Conservation (phyloP, 2,797 vertebrate species). For the Lithobates sylvaticus region DNA sequence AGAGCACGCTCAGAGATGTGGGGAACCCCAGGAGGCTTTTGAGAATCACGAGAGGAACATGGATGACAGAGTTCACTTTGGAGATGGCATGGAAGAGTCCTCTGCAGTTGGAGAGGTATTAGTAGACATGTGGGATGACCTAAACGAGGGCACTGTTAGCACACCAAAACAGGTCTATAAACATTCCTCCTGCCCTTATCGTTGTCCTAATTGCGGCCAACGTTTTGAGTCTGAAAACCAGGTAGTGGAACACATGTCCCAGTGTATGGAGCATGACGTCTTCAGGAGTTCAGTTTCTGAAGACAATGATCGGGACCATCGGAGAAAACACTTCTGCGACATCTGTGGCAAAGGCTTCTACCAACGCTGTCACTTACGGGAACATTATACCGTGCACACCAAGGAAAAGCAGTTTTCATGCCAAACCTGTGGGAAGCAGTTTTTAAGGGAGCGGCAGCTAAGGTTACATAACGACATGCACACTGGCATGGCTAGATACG, state of each 20-base stretch:
- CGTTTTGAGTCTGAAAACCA: conserved; percentile 89
- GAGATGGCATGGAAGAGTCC: conserved; percentile 80
- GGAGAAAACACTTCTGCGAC: conserved; percentile 96
- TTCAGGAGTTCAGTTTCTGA: conserved; percentile 86
- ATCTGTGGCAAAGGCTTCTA: conserved; percentile 98
- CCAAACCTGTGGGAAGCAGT: conserved; percentile 97
- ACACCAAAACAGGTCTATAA: conserved; percentile 80
- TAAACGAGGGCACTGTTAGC: conserved; percentile 76
- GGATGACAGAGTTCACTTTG: conserved; percentile 85
- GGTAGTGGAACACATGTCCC: conserved; percentile 89
- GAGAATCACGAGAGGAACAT: conserved; percentile 83
- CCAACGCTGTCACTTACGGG: conserved; percentile 96
- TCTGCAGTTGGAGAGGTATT: conserved; percentile 82
- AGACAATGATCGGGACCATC: conserved; percentile 89
- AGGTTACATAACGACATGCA: conserved; percentile 99
- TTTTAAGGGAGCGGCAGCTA: conserved; percentile 94
- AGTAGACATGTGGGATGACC: conserved; percentile 81
- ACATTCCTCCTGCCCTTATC: conserved; percentile 83
- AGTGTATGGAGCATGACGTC: conserved; percentile 90
- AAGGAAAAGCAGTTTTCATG: conserved; percentile 99
- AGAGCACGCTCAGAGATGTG: conserved; percentile 94
- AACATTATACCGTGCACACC: conserved; percentile 99
- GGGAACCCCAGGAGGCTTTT: conserved; percentile 87
- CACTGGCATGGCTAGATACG: conserved; percentile 96
- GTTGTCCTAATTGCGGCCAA: conserved; percentile 91